Evolutionary conservation across 2,888 invertebrate species (phyloP).

Genomic region (Pherbina coryleti): DNA sequence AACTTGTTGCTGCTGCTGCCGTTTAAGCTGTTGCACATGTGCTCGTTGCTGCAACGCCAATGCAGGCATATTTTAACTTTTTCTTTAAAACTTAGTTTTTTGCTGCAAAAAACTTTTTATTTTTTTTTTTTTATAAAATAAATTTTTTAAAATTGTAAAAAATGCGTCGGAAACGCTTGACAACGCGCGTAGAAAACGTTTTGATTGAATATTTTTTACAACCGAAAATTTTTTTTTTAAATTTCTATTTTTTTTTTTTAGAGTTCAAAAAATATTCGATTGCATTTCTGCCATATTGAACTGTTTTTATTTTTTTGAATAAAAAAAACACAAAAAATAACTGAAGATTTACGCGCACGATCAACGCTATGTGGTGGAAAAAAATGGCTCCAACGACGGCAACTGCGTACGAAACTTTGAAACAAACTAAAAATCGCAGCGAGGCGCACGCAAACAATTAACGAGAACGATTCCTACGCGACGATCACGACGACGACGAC

Average conservation of each 20-base stretch:
- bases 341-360: slow-evolving; percentile 18
- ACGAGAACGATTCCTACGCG: slow-evolving; percentile 29
- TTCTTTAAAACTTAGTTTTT: neutral
- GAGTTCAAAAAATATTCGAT: neutral
- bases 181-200: too few relatives aligned
- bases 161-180: too few relatives aligned
- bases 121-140: neutral
- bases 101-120: neutral
- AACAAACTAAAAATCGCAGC: slow-evolving; percentile 23
- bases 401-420: slow-evolving; percentile 26
- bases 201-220: neutral
- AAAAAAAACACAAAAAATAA: too few relatives aligned
- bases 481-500: slow-evolving; percentile 3
- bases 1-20: neutral
- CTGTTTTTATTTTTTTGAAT: neutral
- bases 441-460: slow-evolving; percentile 20
- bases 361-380: neutral
- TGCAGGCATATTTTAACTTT: neutral
- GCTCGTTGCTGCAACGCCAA: neutral
- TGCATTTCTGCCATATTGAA: neutral
- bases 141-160: neutral
- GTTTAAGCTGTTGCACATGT: slow-evolving; percentile 16
- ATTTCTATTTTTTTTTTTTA: neutral
- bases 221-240: neutral
- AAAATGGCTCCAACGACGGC: neutral